Percentiles rank a stretch among this genome's conserved stretches.
Evolutionary conservation across 1,140 invertebrate species (phyloP).

Genomic region (Periplaneta americana): DNA sequence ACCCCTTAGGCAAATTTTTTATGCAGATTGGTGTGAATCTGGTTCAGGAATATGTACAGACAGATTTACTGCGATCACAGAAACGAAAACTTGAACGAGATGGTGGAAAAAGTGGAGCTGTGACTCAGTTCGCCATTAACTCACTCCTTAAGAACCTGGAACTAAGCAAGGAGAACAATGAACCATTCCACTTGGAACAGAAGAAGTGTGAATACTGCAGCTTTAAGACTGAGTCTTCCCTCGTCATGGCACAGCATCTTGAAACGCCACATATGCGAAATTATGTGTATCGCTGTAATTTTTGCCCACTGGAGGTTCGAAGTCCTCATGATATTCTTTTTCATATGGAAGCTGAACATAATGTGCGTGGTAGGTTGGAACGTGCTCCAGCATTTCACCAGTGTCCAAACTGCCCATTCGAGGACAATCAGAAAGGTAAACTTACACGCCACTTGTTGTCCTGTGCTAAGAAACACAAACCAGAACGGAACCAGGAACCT

Average conservation of each 20-base stretch:
- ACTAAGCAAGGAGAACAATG: slow-evolving; percentile 84
- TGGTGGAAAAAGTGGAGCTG: slow-evolving; percentile 54
- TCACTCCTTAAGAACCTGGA: slow-evolving; percentile 77
- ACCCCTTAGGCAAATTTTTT: slow-evolving; percentile 85
- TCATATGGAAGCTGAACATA: slow-evolving; percentile 89
- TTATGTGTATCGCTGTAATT: slow-evolving; percentile 77
- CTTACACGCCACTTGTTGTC: slow-evolving; percentile 81
- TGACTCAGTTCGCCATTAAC: slow-evolving; percentile 69
- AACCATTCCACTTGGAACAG: slow-evolving; percentile 69
- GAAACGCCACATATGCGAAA: slow-evolving; percentile 90
- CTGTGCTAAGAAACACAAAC: slow-evolving; percentile 86
- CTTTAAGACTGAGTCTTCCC: slow-evolving; percentile 85
- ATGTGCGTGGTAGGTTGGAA: slow-evolving; percentile 73
- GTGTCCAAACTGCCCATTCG: slow-evolving; percentile 90
- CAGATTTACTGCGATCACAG: slow-evolving; percentile 81
- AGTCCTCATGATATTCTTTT: slow-evolving; percentile 83
- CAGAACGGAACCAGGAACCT: slow-evolving; percentile 77
- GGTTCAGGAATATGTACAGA: slow-evolving; percentile 89
- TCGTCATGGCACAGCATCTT: slow-evolving; percentile 84
- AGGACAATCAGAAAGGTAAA: slow-evolving; percentile 92
- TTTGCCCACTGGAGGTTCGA: slow-evolving; percentile 75
- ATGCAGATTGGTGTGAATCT: slow-evolving; percentile 87
- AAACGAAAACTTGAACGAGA: slow-evolving; percentile 68
- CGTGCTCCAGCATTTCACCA: slow-evolving; percentile 83
- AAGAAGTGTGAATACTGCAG: slow-evolving; percentile 87